Evolutionary conservation across 2,888 invertebrate genomes (phyloP).

Genomic region (Campoplex nolae): DNA sequence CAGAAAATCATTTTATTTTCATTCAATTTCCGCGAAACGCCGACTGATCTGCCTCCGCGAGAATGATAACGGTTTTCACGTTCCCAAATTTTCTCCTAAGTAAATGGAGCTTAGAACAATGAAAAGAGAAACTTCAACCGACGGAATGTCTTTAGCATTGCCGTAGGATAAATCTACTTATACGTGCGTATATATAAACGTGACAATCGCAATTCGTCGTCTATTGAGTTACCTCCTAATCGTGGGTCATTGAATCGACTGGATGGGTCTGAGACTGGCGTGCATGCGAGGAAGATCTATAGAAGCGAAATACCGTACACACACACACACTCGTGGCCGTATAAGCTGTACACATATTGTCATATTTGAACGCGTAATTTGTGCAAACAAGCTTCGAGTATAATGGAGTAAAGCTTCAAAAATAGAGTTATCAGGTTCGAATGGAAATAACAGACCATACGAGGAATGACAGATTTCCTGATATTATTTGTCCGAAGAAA

Average conservation of each 20-base stretch:
- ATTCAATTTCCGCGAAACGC: too few relatives aligned
- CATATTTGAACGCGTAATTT: constrained; percentile 24
- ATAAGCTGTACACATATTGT: constrained; percentile 24
- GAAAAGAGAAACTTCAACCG: not conserved
- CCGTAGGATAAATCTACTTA: not conserved
- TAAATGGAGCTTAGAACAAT: not conserved
- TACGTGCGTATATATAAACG: constrained; percentile 14
- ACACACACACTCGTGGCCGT: not conserved
- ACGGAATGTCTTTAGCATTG: not conserved
- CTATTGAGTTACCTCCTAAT: constrained; percentile 53
- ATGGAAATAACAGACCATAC: not conserved
- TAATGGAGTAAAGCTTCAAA: constrained; percentile 8
- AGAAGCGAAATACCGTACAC: constrained; percentile 38
- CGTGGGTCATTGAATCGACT: constrained; percentile 59
- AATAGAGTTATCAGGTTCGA: constrained; percentile 3
- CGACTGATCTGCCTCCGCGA: too few relatives aligned
- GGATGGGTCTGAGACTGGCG: constrained; percentile 14
- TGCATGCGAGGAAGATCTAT: constrained; percentile 16
- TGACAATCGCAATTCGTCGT: constrained; percentile 50
- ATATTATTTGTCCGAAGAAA: not conserved
- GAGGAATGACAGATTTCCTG: not conserved
- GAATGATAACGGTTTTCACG: too few relatives aligned
- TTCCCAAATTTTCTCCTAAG: too few relatives aligned
- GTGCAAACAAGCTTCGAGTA: constrained; percentile 11
- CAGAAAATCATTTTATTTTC: too few relatives aligned